Evolutionary conservation across 2,888 invertebrate genomes (phyloP), one percentile per base, ranked within the genome.

Genomic region (Actias luna): DNA sequence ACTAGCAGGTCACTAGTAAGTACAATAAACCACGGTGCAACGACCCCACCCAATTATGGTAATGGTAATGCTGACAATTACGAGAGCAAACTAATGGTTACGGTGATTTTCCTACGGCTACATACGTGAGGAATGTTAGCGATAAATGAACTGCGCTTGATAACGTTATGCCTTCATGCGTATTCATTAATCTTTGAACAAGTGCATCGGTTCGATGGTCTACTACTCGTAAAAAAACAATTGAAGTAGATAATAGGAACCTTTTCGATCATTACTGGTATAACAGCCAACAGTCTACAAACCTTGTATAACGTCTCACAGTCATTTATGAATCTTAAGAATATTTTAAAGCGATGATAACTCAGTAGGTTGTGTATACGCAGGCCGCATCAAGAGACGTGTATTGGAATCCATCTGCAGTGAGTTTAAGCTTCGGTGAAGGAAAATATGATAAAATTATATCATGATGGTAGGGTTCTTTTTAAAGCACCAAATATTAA

Each of bases 1-100:
- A 78, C 77, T 74, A 80, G 75, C 72, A 69, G 83, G 79, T 81
- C 82, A 81, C 67, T 77, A 69, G 74, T 74, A 74, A 65, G 67
- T 66, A 67, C 68, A 68, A 67, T 69, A 69, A 64, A 63, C 67
- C 62, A 67, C 61, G 62, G 66, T 64, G 65, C 70, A 67, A 62
- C 68, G 69, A 71, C 72, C 64, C n/a, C 72, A 58, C 46, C 61
- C 67, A 61, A 65, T 68, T 70, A 69, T 69, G 73, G 70, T 70
- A 67, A 70, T 63, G 67, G 58, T 61, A 29, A 61, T 39, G 39
- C 52, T 55, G 55, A 63, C 63, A 63, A 69, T 67, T 65, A 69
- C 66, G 66, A 69, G 62, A 65, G 62, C 64, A 57, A 60, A 61
- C 65, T 71, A 73, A 71, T 68, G 68, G 60, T 55, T 46, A 58